These are phyloP conservation scores for Conchocele bisecta DNA, from an alignment of 2,888 invertebrate genomes.

Conservation along the genomic window DNA sequence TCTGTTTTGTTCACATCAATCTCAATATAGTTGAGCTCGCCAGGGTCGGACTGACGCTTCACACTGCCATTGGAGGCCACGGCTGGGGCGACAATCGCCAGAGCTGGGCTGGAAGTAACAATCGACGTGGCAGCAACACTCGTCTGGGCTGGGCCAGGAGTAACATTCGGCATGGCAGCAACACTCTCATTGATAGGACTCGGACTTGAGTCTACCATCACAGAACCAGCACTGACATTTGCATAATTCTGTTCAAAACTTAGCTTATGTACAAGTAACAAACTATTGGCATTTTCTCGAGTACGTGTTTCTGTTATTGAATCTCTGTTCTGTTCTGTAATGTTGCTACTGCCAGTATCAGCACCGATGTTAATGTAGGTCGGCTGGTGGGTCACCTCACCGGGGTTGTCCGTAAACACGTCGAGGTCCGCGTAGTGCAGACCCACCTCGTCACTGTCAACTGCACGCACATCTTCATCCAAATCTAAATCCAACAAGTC, in stretches of 20 bases:
- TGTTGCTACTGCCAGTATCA: slow-evolving; percentile 53
- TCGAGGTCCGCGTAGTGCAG: slow-evolving; percentile 64
- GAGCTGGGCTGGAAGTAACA: too few relatives aligned
- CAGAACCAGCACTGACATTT: slow-evolving; percentile 55
- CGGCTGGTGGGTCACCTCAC: slow-evolving; percentile 49
- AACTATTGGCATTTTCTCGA: slow-evolving; percentile 2
- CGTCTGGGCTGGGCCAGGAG: too few relatives aligned
- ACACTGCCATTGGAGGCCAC: slow-evolving; percentile 14
- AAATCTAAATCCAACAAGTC: slow-evolving; percentile 8
- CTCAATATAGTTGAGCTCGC: slow-evolving; percentile 74
- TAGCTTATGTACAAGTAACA: slow-evolving; percentile 25
- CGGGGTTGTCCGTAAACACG: slow-evolving; percentile 63
- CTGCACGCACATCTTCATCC: slow-evolving; percentile 35
- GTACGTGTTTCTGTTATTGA: slow-evolving; percentile 11
- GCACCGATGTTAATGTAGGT: slow-evolving; percentile 71
- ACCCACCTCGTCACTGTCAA: slow-evolving; percentile 52
- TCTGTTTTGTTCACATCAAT: slow-evolving; percentile 68
- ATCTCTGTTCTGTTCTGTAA: slow-evolving; percentile 13
- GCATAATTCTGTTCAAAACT: slow-evolving; percentile 64
- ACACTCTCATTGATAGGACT: slow-evolving; percentile 15
- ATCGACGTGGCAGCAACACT: too few relatives aligned
- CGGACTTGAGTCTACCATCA: slow-evolving; percentile 29
- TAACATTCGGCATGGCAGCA: not conserved
- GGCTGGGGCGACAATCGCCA: too few relatives aligned
- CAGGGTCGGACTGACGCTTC: slow-evolving; percentile 38